Percentiles rank a stretch among this genome's conserved stretches.
Conservation (phyloP, 2,797 vertebrate species). For the Gymnopithys bicolor region DNA sequence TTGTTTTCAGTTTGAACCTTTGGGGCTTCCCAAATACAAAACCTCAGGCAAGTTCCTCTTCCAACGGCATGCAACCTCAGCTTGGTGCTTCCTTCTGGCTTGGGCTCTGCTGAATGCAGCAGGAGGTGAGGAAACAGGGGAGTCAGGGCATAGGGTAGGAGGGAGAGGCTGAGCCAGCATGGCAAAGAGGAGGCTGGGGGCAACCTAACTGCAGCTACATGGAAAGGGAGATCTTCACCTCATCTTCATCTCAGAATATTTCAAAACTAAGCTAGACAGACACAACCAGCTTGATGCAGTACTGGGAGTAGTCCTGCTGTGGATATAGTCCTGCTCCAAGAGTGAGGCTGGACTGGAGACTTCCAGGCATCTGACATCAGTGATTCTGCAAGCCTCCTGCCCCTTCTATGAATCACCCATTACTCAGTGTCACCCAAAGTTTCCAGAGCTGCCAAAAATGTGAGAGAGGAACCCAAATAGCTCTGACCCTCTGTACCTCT, state of each 20-base stretch:
- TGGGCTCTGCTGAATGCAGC: not conserved
- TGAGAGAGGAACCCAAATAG: not conserved
- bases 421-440: not conserved
- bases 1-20: not conserved
- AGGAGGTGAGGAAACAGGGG: not conserved
- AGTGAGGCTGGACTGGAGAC: not conserved
- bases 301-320: not conserved
- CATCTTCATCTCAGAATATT: not conserved
- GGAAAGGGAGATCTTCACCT: not conserved
- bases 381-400: not conserved
- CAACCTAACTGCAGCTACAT: not conserved
- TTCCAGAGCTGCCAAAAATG: not conserved
- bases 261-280: not conserved
- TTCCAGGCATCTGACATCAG: not conserved
- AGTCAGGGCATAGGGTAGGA: not conserved
- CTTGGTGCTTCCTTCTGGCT: not conserved
- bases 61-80: not conserved
- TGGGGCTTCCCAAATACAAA: conserved; percentile 45
- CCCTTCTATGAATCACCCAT: not conserved
- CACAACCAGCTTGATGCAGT: not conserved
- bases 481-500: not conserved
- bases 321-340: not conserved
- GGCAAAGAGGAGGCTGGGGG: not conserved
- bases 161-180: not conserved
- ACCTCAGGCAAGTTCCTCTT: conserved; percentile 45